Percentiles rank a stretch among this genome's conserved stretches.
phyloP scores from a whole-genome alignment of 2,113 vertebrate genomes.

The Mus spicilegus region DNA sequence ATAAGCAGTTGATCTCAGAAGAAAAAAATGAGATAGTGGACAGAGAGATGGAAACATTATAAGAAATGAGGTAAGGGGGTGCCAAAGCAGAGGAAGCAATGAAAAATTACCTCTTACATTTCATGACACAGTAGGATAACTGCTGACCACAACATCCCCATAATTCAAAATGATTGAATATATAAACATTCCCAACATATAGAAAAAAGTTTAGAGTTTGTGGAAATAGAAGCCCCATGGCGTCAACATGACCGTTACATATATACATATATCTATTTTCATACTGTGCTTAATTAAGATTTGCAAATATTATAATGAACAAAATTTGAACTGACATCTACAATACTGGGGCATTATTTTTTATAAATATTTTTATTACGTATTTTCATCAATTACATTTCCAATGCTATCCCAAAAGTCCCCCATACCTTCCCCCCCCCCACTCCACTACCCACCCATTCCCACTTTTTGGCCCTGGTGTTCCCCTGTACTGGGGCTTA shows the following conservation, averaged over 20 bases:
- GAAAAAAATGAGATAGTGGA: not conserved
- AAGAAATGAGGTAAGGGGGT: not conserved
- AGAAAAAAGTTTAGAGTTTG: not conserved
- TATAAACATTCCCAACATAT: not conserved
- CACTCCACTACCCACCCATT: too few species aligned
- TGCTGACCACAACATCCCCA: not conserved
- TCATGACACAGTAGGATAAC: not conserved
- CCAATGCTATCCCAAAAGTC: too few species aligned
- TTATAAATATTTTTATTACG: too few species aligned
- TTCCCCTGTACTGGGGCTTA: too few species aligned
- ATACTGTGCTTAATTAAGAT: not conserved
- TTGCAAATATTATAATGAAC: not conserved
- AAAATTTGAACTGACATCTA: not conserved
- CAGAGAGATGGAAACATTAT: too few species aligned
- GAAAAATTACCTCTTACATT: not conserved
- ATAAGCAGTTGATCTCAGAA: not conserved
- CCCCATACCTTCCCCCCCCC: too few species aligned
- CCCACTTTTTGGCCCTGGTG: too few species aligned
- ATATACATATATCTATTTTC: not conserved
- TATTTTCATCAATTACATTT: too few species aligned
- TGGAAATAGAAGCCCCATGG: not conserved
- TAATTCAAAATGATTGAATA: not conserved
- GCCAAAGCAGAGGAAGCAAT: not conserved
- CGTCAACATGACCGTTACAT: not conserved
- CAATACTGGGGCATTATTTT: not conserved